Evolutionary conservation across 1,140 invertebrate species (phyloP), one percentile per base, ranked within the genome.

Genomic region (Grapholita molesta): DNA sequence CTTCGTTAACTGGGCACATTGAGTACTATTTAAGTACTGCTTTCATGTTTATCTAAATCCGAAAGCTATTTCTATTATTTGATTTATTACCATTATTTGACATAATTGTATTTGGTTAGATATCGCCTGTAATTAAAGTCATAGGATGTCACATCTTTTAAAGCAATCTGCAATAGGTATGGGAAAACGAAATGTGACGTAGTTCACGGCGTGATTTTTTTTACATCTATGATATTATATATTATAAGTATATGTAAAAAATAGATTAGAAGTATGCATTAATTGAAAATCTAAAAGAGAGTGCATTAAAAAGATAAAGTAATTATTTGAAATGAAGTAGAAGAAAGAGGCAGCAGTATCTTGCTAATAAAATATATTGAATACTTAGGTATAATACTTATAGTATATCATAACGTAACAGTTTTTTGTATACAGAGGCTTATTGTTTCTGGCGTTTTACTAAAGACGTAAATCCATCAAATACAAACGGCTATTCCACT

Each of bases 391-490:
- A 15, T 38, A 6, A n/a, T 15, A 15, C 35, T 3, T 12, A 0
- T 12, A 32, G 30, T 32, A 35, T 35, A 7, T 3, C 32, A 2
- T 33, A 8, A 32, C 3, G n/a, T n/a, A n/a, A n/a, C n/a, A n/a
- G 9, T 38, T 38, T 38, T 38, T 38, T 38, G 2, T n/a, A 38
- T 38, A 5, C 35, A 15, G n/a, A 12, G n/a, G 5, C 12, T 12
- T n/a, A n/a, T 38, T 38, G n/a, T 3, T 38, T 38, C 6, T 11
- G 33, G 8, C 33, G 12, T 11, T 35, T 48, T 1, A 48, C 42
- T 30, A 61, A 61, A 57, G 24, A 24, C 53, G 53, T 57, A 57
- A 57, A 25, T 57, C 25, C 35, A 33, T 64, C 61, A 64, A 64
- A 35, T 23, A 24, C 32, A 64, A 65, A 38, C 64, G 23, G 12